Base-by-base conservation (phyloP, 1,140 invertebrate species). In the Drosophila kikkawai region DNA sequence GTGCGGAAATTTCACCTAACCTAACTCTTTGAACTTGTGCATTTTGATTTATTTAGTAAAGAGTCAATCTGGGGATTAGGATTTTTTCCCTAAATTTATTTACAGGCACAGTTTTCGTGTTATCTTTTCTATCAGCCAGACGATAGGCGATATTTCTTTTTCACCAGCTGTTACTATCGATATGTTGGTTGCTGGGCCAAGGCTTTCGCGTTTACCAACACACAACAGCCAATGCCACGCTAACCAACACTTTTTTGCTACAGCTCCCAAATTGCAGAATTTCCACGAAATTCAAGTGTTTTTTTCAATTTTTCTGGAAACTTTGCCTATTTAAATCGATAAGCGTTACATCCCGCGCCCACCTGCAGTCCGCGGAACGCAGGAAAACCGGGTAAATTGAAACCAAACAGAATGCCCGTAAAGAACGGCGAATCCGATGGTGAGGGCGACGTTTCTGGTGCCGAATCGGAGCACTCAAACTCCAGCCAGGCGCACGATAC, bases 401-500 rank as follows among this genome's bases (percentile, higher is more conserved):
- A 15, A n/a, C 4, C 22, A 2, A 50, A 11, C 7, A 65, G 71
- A 75, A 93, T 75, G 94, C 94, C 66, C 57, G 94, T 94, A 85
- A 94, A 94, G 93, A 94, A 94, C 68, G 94, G 93, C 37, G 94
- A 94, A 51, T 95, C 94, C 41, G 95, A 95, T 26, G 94, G 94
- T 22, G 92, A 92, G 66, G 93, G 93, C 57, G 93, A 94, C 76
- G 91, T 95, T 77, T 95, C 95, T 69, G 95, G 94, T 9, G 95
- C 94, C 34, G 95, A 95, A 73, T 95, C 95, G 22, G 95, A 95
- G 78, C 93, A 93, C 73, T 95, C 95, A 41, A 95, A 93, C 39
- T 94, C 94, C 26, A 95, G 95, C 65, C 93, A 94, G 70, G 95
- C 94, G 4, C 94, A 95, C 26, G 96, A 96, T 67, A 96, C 96